A percentile compares a stretch with the other conserved stretches of the same genome.
phyloP scores from a whole-genome alignment of 2,113 vertebrate species.

The Vireo altiloquus region DNA sequence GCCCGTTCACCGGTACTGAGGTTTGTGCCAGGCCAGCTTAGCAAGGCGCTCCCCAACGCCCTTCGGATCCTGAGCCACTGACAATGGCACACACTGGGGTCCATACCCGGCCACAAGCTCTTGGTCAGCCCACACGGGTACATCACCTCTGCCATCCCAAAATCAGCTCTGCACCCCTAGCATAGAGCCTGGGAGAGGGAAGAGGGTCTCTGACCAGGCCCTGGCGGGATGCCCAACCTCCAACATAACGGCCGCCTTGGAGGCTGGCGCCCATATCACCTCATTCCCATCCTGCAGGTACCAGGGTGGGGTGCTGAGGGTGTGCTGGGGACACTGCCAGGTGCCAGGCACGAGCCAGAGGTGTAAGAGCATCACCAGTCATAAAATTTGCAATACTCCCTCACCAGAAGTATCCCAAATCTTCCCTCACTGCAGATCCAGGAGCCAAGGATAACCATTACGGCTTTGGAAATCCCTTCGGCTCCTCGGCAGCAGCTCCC shows the following conservation, averaged over 20 bases:
- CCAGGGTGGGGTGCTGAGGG: background rate
- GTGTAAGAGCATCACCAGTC: background rate
- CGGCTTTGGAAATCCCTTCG: fast-evolving
- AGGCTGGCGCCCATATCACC: background rate
- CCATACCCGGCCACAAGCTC: fast-evolving
- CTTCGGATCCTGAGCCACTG: background rate
- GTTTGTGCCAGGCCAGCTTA: background rate
- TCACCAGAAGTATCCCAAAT: background rate
- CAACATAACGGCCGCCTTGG: background rate
- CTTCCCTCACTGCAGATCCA: background rate
- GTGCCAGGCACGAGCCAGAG: background rate
- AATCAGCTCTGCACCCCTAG: background rate
- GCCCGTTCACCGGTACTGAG: fast-evolving
- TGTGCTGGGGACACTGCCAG: background rate
- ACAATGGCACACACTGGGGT: fast-evolving
- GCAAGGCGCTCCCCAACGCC: fast-evolving
- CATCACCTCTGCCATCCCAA: background rate
- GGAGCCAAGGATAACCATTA: background rate
- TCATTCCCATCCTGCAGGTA: fast-evolving
- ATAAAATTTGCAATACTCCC: background rate
- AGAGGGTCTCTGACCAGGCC: background rate
- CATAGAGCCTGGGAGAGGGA: background rate
- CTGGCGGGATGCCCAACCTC: fast-evolving
- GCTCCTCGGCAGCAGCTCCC: background rate
- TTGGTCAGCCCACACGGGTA: fast-evolving